These are phyloP conservation scores for Rhingia rostrata DNA, from an alignment of 2,888 invertebrate species.

Conservation along the genomic window DNA sequence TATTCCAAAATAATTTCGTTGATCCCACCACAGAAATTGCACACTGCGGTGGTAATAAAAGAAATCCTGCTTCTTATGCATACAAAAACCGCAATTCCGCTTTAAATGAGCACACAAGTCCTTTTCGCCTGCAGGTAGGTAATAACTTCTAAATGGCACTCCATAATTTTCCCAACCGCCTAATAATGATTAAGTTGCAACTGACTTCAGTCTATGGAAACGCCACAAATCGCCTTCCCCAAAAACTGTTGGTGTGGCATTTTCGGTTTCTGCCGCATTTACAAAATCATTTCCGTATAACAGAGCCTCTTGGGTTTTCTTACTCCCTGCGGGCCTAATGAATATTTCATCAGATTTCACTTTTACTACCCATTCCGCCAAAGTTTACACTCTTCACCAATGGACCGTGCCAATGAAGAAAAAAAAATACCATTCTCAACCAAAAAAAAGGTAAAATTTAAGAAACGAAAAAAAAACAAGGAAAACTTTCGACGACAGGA, in stretches of 20 bases:
- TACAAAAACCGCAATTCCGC: too few species aligned
- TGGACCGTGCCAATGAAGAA: constrained; percentile 1
- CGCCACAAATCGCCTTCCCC: not conserved
- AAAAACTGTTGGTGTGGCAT: not conserved
- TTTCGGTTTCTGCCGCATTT: constrained; percentile 20
- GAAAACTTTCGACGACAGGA: constrained; percentile 54
- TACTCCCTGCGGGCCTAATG: constrained; percentile 52
- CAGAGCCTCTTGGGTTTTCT: constrained; percentile 31
- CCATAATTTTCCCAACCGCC: constrained; percentile 14
- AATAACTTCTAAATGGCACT: constrained; percentile 41
- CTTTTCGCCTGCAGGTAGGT: not conserved
- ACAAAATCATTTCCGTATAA: constrained; percentile 56
- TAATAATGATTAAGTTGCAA: constrained; percentile 62
- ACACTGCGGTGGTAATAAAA: too few species aligned
- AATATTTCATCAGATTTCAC: constrained; percentile 71
- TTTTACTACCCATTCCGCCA: constrained; percentile 13
- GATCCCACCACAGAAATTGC: too few species aligned
- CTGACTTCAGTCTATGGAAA: constrained; percentile 45
- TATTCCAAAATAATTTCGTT: too few species aligned
- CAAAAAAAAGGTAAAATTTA: constrained; percentile 25
- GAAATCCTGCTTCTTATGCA: too few species aligned
- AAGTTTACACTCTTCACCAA: not conserved
- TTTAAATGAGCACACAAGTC: too few species aligned
- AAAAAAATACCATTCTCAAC: not conserved
- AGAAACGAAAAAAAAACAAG: constrained; percentile 13